Evolutionary conservation across 30 jellyfish, hydroid and myxozoan species (phyloP).

Genomic region (Pelagia noctiluca): DNA sequence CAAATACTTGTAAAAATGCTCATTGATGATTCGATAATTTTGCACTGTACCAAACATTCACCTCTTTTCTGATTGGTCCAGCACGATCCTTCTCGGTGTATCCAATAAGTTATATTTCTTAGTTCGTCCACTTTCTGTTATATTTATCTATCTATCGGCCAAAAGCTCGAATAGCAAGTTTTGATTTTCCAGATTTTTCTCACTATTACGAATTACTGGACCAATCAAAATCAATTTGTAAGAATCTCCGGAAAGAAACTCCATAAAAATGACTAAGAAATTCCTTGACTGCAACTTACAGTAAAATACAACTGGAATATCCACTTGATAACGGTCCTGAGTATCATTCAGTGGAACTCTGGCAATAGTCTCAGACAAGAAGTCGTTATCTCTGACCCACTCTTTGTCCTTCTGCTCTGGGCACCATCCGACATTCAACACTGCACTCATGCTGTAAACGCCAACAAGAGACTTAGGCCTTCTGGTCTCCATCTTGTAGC

Average conservation of each 20-base stretch:
- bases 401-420: conserved; percentile 30
- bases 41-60: too few species aligned
- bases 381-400: conserved; percentile 82
- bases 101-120: too few species aligned
- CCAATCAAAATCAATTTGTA: too few species aligned
- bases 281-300: conserved; percentile 21
- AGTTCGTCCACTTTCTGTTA: too few species aligned
- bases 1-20: too few species aligned
- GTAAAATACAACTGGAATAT: conserved; percentile 46
- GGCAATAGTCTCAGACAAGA: conserved; percentile 34
- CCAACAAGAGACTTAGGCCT: conserved; percentile 34
- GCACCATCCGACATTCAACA: conserved; percentile 86
- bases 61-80: too few species aligned
- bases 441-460: conserved; percentile 44
- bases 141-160: neutral
- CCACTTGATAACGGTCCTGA: neutral
- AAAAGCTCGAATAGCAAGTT: neutral
- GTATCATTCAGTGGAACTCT: conserved; percentile 35
- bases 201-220: too few species aligned
- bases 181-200: neutral
- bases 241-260: neutral
- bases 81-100: too few species aligned
- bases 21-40: too few species aligned
- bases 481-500: conserved; percentile 32
- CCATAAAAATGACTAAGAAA: neutral